These are phyloP conservation scores for Rhyacophila evoluta DNA, from an alignment of 2,888 invertebrate genomes.

Conservation along the genomic window DNA sequence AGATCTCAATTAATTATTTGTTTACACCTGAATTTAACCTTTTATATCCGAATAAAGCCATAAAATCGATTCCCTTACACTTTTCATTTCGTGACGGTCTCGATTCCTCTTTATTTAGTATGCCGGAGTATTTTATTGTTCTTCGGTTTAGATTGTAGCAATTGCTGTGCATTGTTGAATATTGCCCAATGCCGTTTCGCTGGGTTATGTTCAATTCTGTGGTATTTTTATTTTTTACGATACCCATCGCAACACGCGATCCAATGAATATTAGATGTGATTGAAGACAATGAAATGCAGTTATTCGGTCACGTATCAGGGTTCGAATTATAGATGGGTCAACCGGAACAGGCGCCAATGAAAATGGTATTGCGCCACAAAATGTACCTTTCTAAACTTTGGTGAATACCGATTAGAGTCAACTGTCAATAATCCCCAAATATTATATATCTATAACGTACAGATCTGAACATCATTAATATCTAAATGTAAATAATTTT, in stretches of 20 bases:
- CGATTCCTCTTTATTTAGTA: not conserved
- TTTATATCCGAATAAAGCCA: not conserved
- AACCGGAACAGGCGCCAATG: too few species aligned
- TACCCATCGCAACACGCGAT: conserved; percentile 31
- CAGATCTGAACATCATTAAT: too few species aligned
- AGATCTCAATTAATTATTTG: not conserved
- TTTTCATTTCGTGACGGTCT: not conserved
- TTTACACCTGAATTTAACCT: not conserved
- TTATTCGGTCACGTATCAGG: not conserved
- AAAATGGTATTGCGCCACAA: too few species aligned
- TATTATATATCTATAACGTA: too few species aligned
- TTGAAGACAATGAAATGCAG: conserved; percentile 13
- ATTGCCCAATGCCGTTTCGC: not conserved
- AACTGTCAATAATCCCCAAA: too few species aligned
- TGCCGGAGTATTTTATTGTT: conserved; percentile 23
- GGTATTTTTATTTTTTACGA: conserved; percentile 31
- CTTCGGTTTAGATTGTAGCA: not conserved
- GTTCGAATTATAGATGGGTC: too few species aligned
- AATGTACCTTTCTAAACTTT: too few species aligned
- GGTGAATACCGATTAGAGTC: too few species aligned
- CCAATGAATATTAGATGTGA: conserved; percentile 25
- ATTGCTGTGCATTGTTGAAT: not conserved
- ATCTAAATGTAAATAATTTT: too few species aligned
- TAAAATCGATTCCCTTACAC: not conserved
- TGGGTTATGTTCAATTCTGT: conserved; percentile 12